Evolutionary conservation across 2,113 vertebrate species (phyloP).

Genomic region (Sylvietta virens): DNA sequence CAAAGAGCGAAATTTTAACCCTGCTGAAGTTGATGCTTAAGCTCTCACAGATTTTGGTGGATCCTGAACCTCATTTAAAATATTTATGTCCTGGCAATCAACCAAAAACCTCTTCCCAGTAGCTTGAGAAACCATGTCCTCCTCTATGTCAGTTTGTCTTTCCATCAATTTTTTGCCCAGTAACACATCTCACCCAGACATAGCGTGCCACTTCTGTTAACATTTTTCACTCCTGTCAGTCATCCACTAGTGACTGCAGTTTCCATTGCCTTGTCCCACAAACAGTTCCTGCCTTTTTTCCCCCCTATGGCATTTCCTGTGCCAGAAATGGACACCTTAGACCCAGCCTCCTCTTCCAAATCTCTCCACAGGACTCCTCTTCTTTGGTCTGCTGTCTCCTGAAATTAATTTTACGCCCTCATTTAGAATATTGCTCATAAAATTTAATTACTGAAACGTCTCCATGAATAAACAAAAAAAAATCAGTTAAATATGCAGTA

Average conservation of each 20-base stretch:
- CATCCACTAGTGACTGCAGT: neutral
- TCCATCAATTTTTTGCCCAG: neutral
- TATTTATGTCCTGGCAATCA: neutral
- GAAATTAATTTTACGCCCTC: neutral
- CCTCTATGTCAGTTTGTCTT: neutral
- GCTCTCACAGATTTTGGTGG: neutral
- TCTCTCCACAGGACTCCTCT: neutral
- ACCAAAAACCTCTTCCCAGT: neutral
- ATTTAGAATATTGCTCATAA: constrained; percentile 1
- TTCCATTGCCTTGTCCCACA: neutral
- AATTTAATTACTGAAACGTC: neutral
- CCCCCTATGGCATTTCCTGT: neutral
- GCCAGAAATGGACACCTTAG: neutral
- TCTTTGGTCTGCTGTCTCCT: neutral
- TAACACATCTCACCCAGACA: neutral
- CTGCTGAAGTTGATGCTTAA: neutral
- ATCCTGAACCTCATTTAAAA: neutral
- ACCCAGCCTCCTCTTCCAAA: neutral
- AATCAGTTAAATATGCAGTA: neutral
- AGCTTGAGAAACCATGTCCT: neutral
- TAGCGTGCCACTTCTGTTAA: neutral
- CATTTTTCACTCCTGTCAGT: neutral
- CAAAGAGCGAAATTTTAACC: neutral
- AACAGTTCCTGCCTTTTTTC: neutral
- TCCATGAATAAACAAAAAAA: neutral